Evolutionary conservation across 1,140 invertebrate genomes (phyloP), one percentile per base, ranked within the genome.

Genomic region (Leptopilina boulardi): DNA sequence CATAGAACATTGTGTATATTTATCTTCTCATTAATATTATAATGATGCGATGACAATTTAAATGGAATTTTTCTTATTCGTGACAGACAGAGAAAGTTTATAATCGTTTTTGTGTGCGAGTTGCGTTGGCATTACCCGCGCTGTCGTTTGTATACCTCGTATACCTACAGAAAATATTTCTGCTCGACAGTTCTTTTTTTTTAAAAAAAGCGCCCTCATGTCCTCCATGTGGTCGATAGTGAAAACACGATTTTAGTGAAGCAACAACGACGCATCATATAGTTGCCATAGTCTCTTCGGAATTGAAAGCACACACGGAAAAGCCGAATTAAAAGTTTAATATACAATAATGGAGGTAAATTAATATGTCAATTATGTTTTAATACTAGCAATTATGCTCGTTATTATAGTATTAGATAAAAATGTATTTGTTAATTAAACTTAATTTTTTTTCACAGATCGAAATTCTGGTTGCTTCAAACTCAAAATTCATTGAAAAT

Each of bases 391-490:
- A 44, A 70, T 71, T 26, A 23, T n/a, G 19, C 47, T 44, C 23
- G 30, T 70, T 74, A n/a, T n/a, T 9, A 42, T 38, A n/a, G 41
- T 19, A 75, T 3, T 59, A 23, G 10, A 42, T 56, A n/a, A 26
- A 21, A 18, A 19, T 44, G 54, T n/a, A 18, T 30, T 44, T 66
- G 30, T 10, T 75, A 71, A 70, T 66, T 0, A 66, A 56, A 72
- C 4, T 21, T 77, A 76, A 15, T 19, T 41, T 38, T 18, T 71
- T 72, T 70, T 86, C 85, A 8, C 74, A 91, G 89, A 88, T 91
- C 77, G 87, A 89, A 78, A 80, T 91, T 9, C 42, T 89, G 26
- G 76, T 77, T 30, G 83, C 83, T 23, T 85, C 83, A 5, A 82
- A 80, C 19, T 86, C 82, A 8, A 89, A 88, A 79, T 78, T 70